Evolutionary conservation across 2,888 invertebrate genomes (phyloP).

Genomic region (Neria commutata): DNA sequence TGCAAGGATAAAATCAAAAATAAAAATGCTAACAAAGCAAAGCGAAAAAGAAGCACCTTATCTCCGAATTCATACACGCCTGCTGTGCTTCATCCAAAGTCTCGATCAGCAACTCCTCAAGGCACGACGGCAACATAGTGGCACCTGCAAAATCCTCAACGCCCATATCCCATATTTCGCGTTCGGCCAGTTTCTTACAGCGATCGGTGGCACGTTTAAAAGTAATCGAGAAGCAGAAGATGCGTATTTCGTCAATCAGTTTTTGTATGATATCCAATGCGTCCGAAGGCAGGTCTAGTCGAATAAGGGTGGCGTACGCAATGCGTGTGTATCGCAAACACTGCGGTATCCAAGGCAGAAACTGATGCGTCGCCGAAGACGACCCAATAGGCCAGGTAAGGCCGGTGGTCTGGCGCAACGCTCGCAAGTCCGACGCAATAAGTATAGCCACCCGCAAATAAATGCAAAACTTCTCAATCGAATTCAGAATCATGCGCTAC

Average conservation of each 20-base stretch:
- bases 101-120: constrained; percentile 76
- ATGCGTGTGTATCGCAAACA: constrained; percentile 81
- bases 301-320: constrained; percentile 80
- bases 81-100: constrained; percentile 74
- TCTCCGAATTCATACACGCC: constrained; percentile 74
- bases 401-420: constrained; percentile 52
- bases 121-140: constrained; percentile 75
- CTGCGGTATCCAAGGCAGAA: constrained; percentile 76
- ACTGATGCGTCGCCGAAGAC: constrained; percentile 65
- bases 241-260: constrained; percentile 84
- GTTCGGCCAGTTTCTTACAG: constrained; percentile 71
- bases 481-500: constrained; percentile 79
- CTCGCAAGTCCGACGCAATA: constrained; percentile 67
- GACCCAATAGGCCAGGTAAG: constrained; percentile 63
- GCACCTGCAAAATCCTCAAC: constrained; percentile 85
- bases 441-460: constrained; percentile 77
- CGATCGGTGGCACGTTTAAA: constrained; percentile 84
- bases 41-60: constrained; percentile 64
- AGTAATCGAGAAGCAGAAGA: constrained; percentile 83
- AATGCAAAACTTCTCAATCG: constrained; percentile 76
- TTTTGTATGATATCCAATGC: constrained; percentile 83
- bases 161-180: constrained; percentile 87
- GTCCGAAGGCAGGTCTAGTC: constrained; percentile 86
- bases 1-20: neutral
- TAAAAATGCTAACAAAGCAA: neutral